Evolutionary conservation across 2,888 invertebrate genomes (phyloP), one percentile per base, ranked within the genome.

Genomic region (Euspilapteryx auroguttella): DNA sequence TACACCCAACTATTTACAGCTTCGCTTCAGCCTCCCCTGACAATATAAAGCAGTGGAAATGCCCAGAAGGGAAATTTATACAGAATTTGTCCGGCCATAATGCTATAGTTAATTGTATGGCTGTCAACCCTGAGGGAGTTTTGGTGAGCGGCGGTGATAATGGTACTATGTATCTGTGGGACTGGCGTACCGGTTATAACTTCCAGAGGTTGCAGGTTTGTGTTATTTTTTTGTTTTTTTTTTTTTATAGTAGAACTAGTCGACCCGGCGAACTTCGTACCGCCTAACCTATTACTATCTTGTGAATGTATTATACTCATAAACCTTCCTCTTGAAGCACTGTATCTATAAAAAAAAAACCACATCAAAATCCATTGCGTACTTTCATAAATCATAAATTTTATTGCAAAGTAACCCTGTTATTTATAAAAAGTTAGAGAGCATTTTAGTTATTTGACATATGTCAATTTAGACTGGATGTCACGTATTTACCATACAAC

Each of bases 1-100:
- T 89, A 8, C 91, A 91, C 64, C 90, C 91, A 0, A 81, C 82
- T 1, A 53, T 87, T 47, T 84, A 97, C 59, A 95, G 95, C 79
- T 98, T 99, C 64, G 98, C 94, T 0, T 96, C 96, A 0, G 99
- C 94, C 0, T 96, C 97, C 0, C 96, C 99, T 0, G 98, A 99
- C 56, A 98, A 99, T 54, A 94, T 99, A 37, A 99, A 99, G 54
- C 96, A 98, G 55, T 99, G 99, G 99, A 93, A 91, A 55, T 96
- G 96, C 49, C 98, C 97, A 0, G 94, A 98, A 44, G 95, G 98
- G 2, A 91, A 92, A 52, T 99, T 99, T 52, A 87, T 98, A 30
- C 98, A 98, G 54, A 94, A 94, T 53, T 75, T 95, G 27, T 84
- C 88, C 0, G 94, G 94, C 0, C 95, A 96, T 54, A 94, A 90